Evolutionary conservation across 2,113 vertebrate genomes (phyloP).

Genomic region (Anas platyrhynchos): DNA sequence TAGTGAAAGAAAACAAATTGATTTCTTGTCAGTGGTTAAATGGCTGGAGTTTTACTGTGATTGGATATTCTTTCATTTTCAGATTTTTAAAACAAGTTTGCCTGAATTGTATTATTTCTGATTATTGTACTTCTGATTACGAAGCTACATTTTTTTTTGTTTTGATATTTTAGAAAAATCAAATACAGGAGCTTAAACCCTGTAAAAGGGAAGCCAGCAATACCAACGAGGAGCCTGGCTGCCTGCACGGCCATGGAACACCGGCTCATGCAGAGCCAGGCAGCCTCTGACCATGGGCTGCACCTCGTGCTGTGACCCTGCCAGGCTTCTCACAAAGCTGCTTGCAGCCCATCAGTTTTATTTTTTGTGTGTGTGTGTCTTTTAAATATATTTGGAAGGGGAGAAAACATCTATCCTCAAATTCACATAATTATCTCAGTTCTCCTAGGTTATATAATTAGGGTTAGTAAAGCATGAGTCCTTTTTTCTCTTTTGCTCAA

Average conservation of each 20-base stretch:
- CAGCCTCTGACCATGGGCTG: neutral
- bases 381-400: neutral
- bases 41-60: neutral
- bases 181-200: neutral
- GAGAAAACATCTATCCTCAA: neutral
- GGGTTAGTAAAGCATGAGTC: neutral
- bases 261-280: fast-evolving
- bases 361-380: neutral
- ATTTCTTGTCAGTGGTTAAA: constrained; percentile 14
- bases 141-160: neutral
- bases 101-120: neutral
- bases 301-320: neutral
- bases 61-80: neutral
- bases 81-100: neutral
- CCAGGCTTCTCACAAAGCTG: neutral
- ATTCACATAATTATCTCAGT: neutral
- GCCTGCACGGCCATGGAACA: neutral
- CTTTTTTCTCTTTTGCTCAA: neutral
- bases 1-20: constrained; percentile 18
- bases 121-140: neutral
- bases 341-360: neutral
- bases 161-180: neutral
- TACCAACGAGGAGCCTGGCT: neutral
- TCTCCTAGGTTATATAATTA: neutral
- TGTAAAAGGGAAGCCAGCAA: neutral